Evolutionary conservation across 2,797 vertebrate species (phyloP), one percentile per base, ranked within the genome.

Genomic region (Poliocrania exsul): DNA sequence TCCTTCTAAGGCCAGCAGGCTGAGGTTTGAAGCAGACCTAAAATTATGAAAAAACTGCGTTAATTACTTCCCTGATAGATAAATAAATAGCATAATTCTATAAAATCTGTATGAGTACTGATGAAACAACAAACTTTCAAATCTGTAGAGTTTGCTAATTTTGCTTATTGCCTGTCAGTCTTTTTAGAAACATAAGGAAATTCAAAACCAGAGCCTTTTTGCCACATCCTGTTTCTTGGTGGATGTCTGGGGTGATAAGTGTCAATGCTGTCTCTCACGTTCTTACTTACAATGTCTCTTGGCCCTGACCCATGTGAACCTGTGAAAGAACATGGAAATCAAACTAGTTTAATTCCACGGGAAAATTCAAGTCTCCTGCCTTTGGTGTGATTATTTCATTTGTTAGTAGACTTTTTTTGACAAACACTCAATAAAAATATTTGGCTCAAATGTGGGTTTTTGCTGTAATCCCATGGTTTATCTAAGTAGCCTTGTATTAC

Each of bases 331-430:
- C 87, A n/a, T 8, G 42, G 78, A 84, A 90, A 72, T 54, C 23
- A 86, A 24, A 18, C 24, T 58, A 44, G 13, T 67, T 94, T 54
- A 74, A 82, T 71, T 70, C 9, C 26, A 74, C 61, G 44, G n/a
- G 23, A 81, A 29, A 42, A 67, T 61, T 79, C 26, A 54, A 10
- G 42, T 9, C 5, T 77, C 29, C 28, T 64, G 1, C 81, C 61
- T 78, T 72, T 75, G n/a, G 57, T 92, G 42, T 40, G n/a, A 33
- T 78, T 42, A 53, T 54, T 90, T 93, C 10, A 23, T 75, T 84
- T 21, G 10, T 75, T 87, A 33, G 19, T 56, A 78, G 75, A 51
- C 35, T 44, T 50, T 24, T 40, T 78, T 90, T 67, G 50, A 71
- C 28, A 84, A 81, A 31, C 28, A 49, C 50, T n/a, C 16, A 61